Percentiles rank a stretch among this genome's conserved stretches.
phyloP scores from a whole-genome alignment of 2,797 vertebrate genomes.

The Sphenopsis melanotis region DNA sequence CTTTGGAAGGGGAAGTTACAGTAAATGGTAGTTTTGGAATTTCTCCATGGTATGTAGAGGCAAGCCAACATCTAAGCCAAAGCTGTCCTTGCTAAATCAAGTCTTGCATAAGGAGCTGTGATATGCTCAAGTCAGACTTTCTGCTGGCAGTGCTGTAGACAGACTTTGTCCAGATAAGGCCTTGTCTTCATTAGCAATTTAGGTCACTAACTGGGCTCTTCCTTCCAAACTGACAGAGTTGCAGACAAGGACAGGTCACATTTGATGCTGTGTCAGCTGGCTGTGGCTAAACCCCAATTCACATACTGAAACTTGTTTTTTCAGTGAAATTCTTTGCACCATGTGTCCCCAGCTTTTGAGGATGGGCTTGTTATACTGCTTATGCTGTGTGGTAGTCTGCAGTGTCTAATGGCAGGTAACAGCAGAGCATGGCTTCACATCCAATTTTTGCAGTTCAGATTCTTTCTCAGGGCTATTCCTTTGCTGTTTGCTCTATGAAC shows the following conservation, averaged over 20 bases:
- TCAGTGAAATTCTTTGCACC: not conserved
- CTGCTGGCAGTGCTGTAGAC: conserved; percentile 3
- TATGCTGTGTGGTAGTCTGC: not conserved
- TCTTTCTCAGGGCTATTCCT: not conserved
- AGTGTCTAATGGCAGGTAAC: not conserved
- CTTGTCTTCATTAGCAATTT: conserved; percentile 44
- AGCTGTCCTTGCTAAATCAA: not conserved
- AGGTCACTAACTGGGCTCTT: conserved; percentile 14
- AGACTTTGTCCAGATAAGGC: conserved; percentile 45
- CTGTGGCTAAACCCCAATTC: not conserved
- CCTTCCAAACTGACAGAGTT: not conserved
- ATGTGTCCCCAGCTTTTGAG: not conserved
- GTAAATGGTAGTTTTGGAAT: conserved; percentile 36
- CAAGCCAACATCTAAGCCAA: not conserved
- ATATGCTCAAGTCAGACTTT: conserved; percentile 13
- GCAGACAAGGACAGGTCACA: not conserved
- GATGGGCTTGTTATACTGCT: not conserved
- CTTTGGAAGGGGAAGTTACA: not conserved
- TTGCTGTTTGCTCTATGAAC: not conserved
- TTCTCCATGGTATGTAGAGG: not conserved
- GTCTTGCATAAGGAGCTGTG: conserved; percentile 33
- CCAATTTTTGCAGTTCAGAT: not conserved
- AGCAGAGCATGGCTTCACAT: not conserved
- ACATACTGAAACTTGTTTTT: not conserved
- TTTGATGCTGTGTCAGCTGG: not conserved